Evolutionary conservation across 37 sponge, comb jelly and placozoan species (phyloP).

Genomic region (Axinella damicornis): DNA sequence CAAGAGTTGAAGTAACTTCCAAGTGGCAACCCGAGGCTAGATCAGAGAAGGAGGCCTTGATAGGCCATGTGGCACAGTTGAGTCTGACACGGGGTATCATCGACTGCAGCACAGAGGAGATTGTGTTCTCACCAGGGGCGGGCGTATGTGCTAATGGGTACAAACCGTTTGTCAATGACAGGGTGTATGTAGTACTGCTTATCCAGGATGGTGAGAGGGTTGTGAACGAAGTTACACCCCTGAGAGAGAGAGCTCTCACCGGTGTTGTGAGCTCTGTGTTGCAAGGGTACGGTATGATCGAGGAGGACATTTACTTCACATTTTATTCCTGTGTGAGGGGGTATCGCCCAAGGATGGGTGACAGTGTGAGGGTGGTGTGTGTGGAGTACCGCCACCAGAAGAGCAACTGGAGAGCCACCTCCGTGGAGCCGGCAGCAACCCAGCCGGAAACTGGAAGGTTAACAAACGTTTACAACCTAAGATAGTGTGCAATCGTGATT

Average conservation of each 20-base stretch:
- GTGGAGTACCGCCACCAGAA: slow-evolving; percentile 48
- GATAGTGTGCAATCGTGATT: too few relatives aligned
- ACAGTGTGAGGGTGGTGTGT: slow-evolving; percentile 43
- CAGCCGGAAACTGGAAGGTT: background rate
- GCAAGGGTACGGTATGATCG: slow-evolving; percentile 31
- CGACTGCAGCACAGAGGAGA: slow-evolving; percentile 13
- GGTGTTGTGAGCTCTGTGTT: slow-evolving; percentile 18
- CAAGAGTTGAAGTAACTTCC: slow-evolving; percentile 25
- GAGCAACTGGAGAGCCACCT: slow-evolving; percentile 58
- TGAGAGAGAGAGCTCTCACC: slow-evolving; percentile 22
- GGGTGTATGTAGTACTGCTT: slow-evolving; percentile 22
- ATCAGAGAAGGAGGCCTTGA: slow-evolving; percentile 14
- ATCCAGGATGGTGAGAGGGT: slow-evolving; percentile 15
- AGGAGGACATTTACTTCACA: slow-evolving; percentile 44
- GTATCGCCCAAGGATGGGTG: slow-evolving; percentile 31
- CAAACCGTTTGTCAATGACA: slow-evolving; percentile 36
- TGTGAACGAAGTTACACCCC: slow-evolving; percentile 33
- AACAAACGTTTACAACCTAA: too few relatives aligned
- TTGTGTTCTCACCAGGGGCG: background rate
- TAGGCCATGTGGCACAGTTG: slow-evolving; percentile 28
- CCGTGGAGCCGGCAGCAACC: background rate
- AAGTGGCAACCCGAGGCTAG: slow-evolving; percentile 26
- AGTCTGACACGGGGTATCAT: slow-evolving; percentile 22
- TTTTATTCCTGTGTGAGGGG: slow-evolving; percentile 21
- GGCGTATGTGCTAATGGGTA: slow-evolving; percentile 4